Evolutionary conservation across 2,113 vertebrate genomes (phyloP), one percentile per base, ranked within the genome.

Genomic region (Cynocephalus volans): DNA sequence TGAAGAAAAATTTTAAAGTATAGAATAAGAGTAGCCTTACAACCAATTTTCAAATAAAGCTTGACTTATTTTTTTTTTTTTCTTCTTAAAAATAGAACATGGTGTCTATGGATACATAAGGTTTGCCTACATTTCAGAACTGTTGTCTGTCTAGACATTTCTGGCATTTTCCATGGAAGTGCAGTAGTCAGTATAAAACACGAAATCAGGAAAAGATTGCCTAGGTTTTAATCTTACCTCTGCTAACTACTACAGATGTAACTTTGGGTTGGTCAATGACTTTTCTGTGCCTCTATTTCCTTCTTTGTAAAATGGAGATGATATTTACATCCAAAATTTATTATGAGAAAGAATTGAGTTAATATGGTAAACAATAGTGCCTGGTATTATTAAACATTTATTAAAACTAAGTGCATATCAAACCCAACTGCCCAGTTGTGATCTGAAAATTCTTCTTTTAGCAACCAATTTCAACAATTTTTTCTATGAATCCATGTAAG

Each of bases 21-120:
- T 26, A 69, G 31, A 31, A 12, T 50, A 64, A 88, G 93, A 33
- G 3, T 24, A n/a, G 50, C 14, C 13, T 75, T 82, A 21, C 60
- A 75, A 62, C 2, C 17, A 70, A 64, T 69, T 95, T 92, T 88
- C 41, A 67, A 95, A 93, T 93, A 28, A 69, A 88, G 11, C 67
- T 82, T 75, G 41, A 36, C 3, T n/a, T 72, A 10, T 36, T n/a
- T 54, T 80, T 84, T 45, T 84, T 45, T 5, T 36, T 33, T 56
- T 80, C 52, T 56, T 73, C 41, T 41, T 41, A 41, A 72, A 70
- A 87, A 72, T 17, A 97, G 2, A 69, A 18, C 18, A 41, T 70
- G 15, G 8, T 58, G 23, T 28, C 45, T 80, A 8, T 21, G 13
- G 23, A 21, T 58, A 52, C 18, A 24, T 36, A 56, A 73, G 13